A percentile compares a stretch with the other conserved stretches of the same genome.
phyloP scores from a whole-genome alignment of 2,888 invertebrate species.

The Ramazzottius varieornatus region DNA sequence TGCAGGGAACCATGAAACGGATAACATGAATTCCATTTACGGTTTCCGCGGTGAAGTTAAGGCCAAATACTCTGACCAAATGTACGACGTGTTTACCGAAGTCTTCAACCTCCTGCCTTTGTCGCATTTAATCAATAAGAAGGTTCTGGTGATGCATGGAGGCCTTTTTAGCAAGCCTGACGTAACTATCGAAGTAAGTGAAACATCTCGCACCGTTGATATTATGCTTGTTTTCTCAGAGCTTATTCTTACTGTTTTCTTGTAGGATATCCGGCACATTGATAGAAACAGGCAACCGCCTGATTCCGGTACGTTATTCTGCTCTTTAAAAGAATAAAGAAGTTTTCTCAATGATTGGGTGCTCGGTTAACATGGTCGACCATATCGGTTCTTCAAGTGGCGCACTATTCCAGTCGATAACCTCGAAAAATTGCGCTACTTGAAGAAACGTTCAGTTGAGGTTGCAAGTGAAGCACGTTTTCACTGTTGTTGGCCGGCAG shows the following conservation, averaged over 20 bases:
- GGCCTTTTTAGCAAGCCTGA: conserved; percentile 79
- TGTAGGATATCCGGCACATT: conserved; percentile 46
- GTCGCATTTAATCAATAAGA: conserved; percentile 70
- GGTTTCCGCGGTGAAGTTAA: conserved; percentile 96
- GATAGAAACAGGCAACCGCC: conserved; percentile 88
- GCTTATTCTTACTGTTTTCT: background rate
- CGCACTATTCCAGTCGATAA: no score
- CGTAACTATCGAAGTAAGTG: conserved; percentile 44
- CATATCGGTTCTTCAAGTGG: no score
- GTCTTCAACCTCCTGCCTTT: conserved; percentile 92
- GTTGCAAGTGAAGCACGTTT: no score
- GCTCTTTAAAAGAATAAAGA: conserved; percentile 4
- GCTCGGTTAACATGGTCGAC: no score
- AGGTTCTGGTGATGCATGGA: conserved; percentile 78
- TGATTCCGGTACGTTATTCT: conserved; percentile 42
- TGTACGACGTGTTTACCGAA: conserved; percentile 92
- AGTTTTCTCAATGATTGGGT: no score
- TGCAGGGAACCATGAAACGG: conserved; percentile 86
- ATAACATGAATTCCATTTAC: conserved; percentile 98
- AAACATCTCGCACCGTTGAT: background rate
- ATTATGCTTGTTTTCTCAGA: background rate
- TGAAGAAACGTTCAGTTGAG: no score
- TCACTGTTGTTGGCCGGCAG: no score
- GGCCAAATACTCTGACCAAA: conserved; percentile 63
- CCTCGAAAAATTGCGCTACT: background rate